Conservation (phyloP, 2,113 vertebrate genomes). For the Podarcis cretensis region DNA sequence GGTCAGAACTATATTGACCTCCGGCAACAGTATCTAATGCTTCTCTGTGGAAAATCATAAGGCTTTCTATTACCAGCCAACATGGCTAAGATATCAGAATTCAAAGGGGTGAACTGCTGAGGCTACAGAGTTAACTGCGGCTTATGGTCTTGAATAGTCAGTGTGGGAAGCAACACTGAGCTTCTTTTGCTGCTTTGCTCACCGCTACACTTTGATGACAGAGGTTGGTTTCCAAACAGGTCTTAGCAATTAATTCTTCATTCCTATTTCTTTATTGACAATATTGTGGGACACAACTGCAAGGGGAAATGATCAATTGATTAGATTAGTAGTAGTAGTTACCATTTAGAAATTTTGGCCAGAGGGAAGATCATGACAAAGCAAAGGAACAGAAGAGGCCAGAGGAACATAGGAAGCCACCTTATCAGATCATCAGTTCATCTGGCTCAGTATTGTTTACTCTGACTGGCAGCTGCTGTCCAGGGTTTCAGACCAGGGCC, state of each 20-base stretch:
- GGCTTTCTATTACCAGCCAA: conserved; percentile 26
- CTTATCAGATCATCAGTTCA: no score
- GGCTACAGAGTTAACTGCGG: conserved; percentile 54
- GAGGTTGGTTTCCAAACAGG: neutral
- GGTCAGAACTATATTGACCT: neutral
- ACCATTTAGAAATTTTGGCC: neutral
- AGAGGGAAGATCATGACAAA: neutral
- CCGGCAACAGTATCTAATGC: conserved; percentile 42
- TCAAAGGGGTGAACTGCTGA: conserved; percentile 37
- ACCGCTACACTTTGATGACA: neutral
- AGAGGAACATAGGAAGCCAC: neutral
- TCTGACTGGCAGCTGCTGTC: neutral
- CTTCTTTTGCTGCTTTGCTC: neutral
- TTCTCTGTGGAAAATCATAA: conserved; percentile 42
- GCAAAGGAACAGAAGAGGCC: neutral
- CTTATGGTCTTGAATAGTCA: conserved; percentile 30
- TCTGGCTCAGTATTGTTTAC: no score
- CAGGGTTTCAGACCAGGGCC: neutral
- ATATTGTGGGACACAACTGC: neutral
- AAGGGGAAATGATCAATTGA: neutral
- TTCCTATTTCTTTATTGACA: neutral
- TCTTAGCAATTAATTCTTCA: neutral
- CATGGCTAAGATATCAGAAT: conserved; percentile 41
- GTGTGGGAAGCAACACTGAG: neutral
- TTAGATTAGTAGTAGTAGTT: neutral